A percentile compares a stretch with the other conserved stretches of the same genome.
Conservation (phyloP, 2,113 vertebrate genomes). For the Odocoileus virginianus region DNA sequence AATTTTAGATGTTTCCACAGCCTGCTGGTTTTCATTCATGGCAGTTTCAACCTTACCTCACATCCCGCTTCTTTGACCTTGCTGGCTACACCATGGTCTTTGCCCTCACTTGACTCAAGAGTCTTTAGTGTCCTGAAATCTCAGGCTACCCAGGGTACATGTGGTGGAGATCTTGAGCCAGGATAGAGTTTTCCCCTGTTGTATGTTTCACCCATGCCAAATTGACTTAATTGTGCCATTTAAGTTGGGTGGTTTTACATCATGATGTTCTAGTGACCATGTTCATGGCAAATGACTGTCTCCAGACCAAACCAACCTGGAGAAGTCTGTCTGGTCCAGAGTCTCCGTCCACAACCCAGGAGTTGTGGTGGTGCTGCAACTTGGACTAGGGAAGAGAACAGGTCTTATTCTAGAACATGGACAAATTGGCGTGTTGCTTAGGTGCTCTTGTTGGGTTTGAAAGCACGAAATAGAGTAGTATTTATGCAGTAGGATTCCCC, state of each 20-base stretch:
- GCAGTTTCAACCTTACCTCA: background rate
- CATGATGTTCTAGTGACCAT: background rate
- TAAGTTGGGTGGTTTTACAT: background rate
- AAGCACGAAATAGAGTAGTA: background rate
- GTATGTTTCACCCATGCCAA: background rate
- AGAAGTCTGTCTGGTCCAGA: background rate
- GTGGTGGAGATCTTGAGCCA: rapidly evolving
- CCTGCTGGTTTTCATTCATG: conserved; percentile 48
- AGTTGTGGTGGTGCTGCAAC: background rate
- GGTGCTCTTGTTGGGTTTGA: background rate
- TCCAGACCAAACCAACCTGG: background rate
- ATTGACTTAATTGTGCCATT: background rate
- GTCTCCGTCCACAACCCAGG: background rate
- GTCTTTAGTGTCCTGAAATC: background rate
- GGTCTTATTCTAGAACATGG: background rate
- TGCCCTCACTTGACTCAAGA: background rate
- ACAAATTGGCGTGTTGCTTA: background rate
- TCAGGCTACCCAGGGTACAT: background rate
- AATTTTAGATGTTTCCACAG: background rate
- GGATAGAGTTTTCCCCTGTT: background rate
- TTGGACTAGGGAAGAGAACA: background rate
- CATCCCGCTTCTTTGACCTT: background rate
- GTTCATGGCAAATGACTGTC: background rate
- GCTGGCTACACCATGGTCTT: background rate
- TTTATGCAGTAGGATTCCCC: background rate